These are phyloP conservation scores for Seriola rivoliana DNA, from an alignment of 2,113 vertebrate genomes.

Conservation along the genomic window DNA sequence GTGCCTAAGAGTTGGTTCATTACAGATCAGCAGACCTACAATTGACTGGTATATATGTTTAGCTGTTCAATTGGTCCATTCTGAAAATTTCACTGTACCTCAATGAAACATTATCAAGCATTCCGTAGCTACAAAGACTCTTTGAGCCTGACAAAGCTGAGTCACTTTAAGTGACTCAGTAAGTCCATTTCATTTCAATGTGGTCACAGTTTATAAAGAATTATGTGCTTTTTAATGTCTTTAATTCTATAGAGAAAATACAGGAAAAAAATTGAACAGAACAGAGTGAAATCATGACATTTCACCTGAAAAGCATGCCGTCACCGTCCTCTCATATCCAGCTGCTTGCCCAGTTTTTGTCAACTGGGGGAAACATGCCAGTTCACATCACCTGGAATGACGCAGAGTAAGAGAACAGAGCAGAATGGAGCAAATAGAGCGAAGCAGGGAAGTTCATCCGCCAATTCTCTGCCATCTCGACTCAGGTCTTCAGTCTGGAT, in stretches of 20 bases:
- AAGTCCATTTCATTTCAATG: not conserved
- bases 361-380: slow-evolving; percentile 57
- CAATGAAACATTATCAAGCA: not conserved
- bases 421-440: slow-evolving; percentile 53
- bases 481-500: slow-evolving; percentile 28
- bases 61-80: not conserved
- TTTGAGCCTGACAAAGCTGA: not conserved
- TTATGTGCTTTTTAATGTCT: not conserved
- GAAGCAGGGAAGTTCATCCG: slow-evolving; percentile 55
- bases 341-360: slow-evolving; percentile 48
- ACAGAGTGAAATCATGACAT: slow-evolving; percentile 47
- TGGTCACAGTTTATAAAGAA: slow-evolving; percentile 10
- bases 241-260: not conserved
- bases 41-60: not conserved
- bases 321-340: slow-evolving; percentile 45
- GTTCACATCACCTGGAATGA: slow-evolving; percentile 67
- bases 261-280: not conserved
- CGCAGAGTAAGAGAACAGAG: slow-evolving; percentile 50
- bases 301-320: slow-evolving; percentile 21
- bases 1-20: not conserved
- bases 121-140: not conserved
- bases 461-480: slow-evolving; percentile 60
- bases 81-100: not conserved
- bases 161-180: not conserved
- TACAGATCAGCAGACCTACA: not conserved